Evolutionary conservation across 2,888 invertebrate genomes (phyloP), one percentile per base, ranked within the genome.

Genomic region (Patella caerulea): DNA sequence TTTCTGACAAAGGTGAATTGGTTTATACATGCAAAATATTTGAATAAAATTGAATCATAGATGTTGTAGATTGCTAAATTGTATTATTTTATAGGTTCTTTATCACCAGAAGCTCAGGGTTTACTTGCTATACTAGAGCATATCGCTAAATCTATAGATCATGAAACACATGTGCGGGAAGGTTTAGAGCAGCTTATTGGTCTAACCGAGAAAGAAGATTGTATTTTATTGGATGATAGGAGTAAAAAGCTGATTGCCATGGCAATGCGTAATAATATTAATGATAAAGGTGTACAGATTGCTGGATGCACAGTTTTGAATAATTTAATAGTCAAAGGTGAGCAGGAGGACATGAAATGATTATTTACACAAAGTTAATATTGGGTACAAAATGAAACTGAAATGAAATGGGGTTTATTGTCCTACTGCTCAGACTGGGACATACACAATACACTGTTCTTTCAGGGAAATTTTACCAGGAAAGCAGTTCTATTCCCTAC

Each of bases 241-340:
- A 84, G 88, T 59, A 90, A 90, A 81, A 86, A 84, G 69, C 81
- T 90, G 74, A 82, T 90, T 76, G 86, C 86, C 29, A 81, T 86
- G 74, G 88, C 88, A 75, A 90, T 90, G 89, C 85, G 85, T 79
- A 88, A 89, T 77, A 88, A 90, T 82, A 82, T 89, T 55, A 78
- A 78, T 53, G 84, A 88, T 76, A 79, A 81, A 72, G 86, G 88
- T 9, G 84, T 90, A 12, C 88, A 88, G 81, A 78, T 87, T 24
- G 78, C 81, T 73, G 90, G 90, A 17, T 88, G 86, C 76, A 83
- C 83, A 65, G 82, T 90, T 9, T 79, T 90, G 7, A 88, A 87
- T 76, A 85, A 87, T 79, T 82, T 90, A 4, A 81, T 88, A 52
- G 82, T 88, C 45, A 78, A 81, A 80, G 89, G 90, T 90, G 81